Evolutionary conservation across 2,888 invertebrate genomes (phyloP).

Genomic region (Athalia circularis): DNA sequence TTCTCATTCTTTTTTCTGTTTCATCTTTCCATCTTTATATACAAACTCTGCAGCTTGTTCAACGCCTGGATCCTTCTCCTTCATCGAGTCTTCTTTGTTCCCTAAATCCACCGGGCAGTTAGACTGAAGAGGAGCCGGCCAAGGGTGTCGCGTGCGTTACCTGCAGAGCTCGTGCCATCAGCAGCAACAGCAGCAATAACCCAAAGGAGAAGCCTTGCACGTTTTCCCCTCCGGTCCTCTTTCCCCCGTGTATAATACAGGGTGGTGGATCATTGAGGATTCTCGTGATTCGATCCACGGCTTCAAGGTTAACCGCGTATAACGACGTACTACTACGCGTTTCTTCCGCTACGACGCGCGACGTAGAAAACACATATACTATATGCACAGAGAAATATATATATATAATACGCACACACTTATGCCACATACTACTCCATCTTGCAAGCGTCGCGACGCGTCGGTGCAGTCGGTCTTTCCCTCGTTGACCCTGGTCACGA

Average conservation of each 20-base stretch:
- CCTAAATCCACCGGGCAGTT: not conserved
- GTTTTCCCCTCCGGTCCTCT: conserved; percentile 8
- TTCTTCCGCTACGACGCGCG: conserved; percentile 25
- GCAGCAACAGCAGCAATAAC: conserved; percentile 11
- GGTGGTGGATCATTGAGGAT: conserved; percentile 43
- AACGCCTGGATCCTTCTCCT: conserved; percentile 40
- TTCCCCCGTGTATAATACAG: not conserved
- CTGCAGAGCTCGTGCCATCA: conserved; percentile 23
- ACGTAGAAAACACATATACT: no score
- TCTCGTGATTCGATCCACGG: conserved; percentile 36
- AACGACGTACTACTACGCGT: not conserved
- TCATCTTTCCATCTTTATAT: conserved; percentile 45
- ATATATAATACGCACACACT: not conserved
- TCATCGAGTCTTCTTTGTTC: conserved; percentile 33
- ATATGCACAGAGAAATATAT: no score
- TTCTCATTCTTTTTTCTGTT: conserved; percentile 43
- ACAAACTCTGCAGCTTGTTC: conserved; percentile 46
- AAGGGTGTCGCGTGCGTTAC: conserved; percentile 32
- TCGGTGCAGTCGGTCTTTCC: conserved; percentile 43
- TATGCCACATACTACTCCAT: conserved; percentile 46
- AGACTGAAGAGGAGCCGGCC: no score
- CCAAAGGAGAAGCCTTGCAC: conserved; percentile 20
- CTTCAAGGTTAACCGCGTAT: conserved; percentile 39
- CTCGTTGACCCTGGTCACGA: conserved; percentile 44
- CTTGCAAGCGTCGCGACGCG: not conserved